Conservation (phyloP, 1,140 invertebrate species). For the Brachionus asplanchnoidis region DNA sequence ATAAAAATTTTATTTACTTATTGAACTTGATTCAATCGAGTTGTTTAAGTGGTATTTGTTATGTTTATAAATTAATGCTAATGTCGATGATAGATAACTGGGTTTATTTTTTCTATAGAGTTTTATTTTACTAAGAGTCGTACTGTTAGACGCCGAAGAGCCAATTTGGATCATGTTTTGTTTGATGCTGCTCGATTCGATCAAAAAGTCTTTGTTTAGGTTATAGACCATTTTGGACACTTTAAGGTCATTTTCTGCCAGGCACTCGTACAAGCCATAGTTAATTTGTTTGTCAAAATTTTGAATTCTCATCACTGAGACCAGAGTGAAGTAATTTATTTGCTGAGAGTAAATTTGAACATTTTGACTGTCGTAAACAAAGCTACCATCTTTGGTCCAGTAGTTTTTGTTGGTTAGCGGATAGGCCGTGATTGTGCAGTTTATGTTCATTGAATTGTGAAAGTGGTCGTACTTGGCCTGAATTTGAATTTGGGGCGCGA, state of each 20-base stretch:
- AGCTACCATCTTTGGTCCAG: slow-evolving; percentile 9
- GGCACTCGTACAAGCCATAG: slow-evolving; percentile 15
- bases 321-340: not conserved
- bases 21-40: not conserved
- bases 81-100: not conserved
- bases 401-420: slow-evolving; percentile 9
- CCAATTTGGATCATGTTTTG: not conserved
- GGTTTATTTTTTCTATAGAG: not conserved
- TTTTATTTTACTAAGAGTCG: not conserved
- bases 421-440: slow-evolving; percentile 27
- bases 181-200: not conserved
- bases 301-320: slow-evolving; percentile 11
- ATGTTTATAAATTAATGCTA: not conserved
- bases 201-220: not conserved
- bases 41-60: not conserved
- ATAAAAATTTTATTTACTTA: not conserved
- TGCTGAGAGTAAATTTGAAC: not conserved
- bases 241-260: slow-evolving; percentile 12
- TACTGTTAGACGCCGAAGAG: not conserved
- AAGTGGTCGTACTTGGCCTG: slow-evolving; percentile 6
- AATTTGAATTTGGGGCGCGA: slow-evolving; percentile 27
- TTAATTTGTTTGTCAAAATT: not conserved
- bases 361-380: not conserved
- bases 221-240: slow-evolving; percentile 39
- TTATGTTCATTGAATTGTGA: not conserved